phyloP scores from a whole-genome alignment of 1,140 invertebrate species.

The Leptinotarsa undecemlineata region DNA sequence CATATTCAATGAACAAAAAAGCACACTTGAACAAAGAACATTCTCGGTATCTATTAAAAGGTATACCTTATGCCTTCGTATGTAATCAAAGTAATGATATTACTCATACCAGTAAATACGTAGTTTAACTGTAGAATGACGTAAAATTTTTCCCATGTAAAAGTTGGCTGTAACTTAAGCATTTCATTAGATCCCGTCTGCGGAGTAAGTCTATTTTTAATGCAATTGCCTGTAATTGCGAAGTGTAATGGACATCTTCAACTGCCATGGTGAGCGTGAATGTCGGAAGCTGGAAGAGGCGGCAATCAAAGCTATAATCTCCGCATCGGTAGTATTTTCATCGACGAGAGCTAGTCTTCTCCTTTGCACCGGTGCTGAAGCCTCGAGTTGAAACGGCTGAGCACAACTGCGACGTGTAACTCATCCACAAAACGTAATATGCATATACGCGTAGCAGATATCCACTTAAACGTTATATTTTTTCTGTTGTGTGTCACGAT shows the following conservation, averaged over 20 bases:
- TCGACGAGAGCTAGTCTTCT: slow-evolving; percentile 28
- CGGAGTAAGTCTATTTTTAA: slow-evolving; percentile 43
- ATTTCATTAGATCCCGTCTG: slow-evolving; percentile 31
- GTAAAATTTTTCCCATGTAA: slow-evolving; percentile 23
- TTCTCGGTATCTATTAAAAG: slow-evolving; percentile 2
- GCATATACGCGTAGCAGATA: slow-evolving; percentile 48
- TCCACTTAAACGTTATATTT: slow-evolving; percentile 48
- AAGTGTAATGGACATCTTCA: slow-evolving; percentile 45
- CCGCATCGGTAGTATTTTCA: slow-evolving; percentile 32
- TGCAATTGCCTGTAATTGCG: slow-evolving; percentile 43
- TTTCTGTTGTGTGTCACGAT: slow-evolving; percentile 49
- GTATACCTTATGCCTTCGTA: slow-evolving; percentile 17
- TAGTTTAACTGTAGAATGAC: slow-evolving; percentile 22
- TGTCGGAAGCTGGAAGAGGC: slow-evolving; percentile 47
- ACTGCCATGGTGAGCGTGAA: slow-evolving; percentile 42
- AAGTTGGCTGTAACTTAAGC: slow-evolving; percentile 32
- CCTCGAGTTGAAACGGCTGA: slow-evolving; percentile 24
- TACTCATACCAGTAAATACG: slow-evolving; percentile 25
- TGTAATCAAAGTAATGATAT: slow-evolving; percentile 22
- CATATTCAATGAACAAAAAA: slow-evolving; percentile 7
- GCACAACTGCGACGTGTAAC: neutral
- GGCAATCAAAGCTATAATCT: slow-evolving; percentile 45
- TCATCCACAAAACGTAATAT: slow-evolving; percentile 36
- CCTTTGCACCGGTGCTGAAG: neutral
- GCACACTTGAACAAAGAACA: slow-evolving; percentile 9